Evolutionary conservation across 2,888 invertebrate species (phyloP), one percentile per base, ranked within the genome.

Genomic region (Dioctria rufipes): DNA sequence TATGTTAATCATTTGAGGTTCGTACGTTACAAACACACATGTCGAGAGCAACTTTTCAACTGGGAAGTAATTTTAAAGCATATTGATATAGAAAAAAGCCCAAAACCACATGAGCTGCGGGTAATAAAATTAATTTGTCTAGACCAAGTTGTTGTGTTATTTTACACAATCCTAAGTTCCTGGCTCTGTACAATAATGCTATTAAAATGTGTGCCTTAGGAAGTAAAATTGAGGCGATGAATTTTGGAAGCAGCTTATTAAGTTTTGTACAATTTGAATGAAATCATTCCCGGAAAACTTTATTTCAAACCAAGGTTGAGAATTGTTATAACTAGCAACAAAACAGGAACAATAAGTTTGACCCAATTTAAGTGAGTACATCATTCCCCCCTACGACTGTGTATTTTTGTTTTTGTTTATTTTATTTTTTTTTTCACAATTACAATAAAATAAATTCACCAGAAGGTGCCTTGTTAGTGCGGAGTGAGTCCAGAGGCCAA

Each of bases 71-170:
- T 58, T 58, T 58, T 58, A 5, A 11, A 58, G 2, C 11, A 11
- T 58, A 58, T 58, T n/a, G 0, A 25, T 25, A 25, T 25, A 25
- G 25, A 25, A 25, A 25, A 51, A 71, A 71, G 54, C 54, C 54
- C 40, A 51, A 46, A 49, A 39, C 51, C 49, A 51, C 71, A 71
- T 37, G 71, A 25, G 54, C 40, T 71, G 51, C 25, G 25, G 0
- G 71, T 51, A 71, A 71, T 51, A 71, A 71, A 71, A 54, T 71
- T 71, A 71, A 71, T 71, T 71, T 51, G 51, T 37, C 39, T 51
- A 49, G 71, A 39, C 51, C 42, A 71, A 51, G 25, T 71, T 71
- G 71, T 71, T 25, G 51, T n/a, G 51, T 54, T 54, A 11, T n/a
- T n/a, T 67, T 51, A 51, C 37, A 54, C 11, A 40, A 54, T 71